Evolutionary conservation across 2,797 vertebrate genomes (phyloP), one percentile per base, ranked within the genome.

Genomic region (Distichodus sexfasciatus): DNA sequence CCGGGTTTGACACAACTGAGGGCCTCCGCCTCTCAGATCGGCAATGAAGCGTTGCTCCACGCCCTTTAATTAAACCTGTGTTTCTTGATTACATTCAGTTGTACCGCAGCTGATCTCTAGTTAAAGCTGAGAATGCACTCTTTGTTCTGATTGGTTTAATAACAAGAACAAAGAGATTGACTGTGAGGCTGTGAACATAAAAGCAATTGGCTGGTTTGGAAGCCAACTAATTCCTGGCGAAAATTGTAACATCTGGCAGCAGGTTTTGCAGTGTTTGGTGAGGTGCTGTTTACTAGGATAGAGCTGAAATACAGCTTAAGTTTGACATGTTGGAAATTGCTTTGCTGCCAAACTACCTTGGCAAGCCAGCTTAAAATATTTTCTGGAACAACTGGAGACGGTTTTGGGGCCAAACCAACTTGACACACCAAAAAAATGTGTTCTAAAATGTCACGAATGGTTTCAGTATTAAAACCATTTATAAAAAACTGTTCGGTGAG

Each of bases 1-100:
- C 40, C 69, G 24, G 57, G 53, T 64, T 64, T 57, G 50, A 40
- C 23, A 54, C 43, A 55, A 43, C 41, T 21, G 48, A 51, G 43
- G 44, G 60, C 75, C 60, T 66, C 29, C 62, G 43, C 29, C 71
- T 36, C 57, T 24, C 43, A 54, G 24, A 12, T 43, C 23, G 12
- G 26, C 46, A 40, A 14, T 17, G 31, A n/a, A n/a, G n/a, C n/a
- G n/a, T n/a, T n/a, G n/a, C n/a, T n/a, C 64, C 41, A 24, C 28
- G 65, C 38, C 53, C 54, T 63, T 58, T 6, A 40, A 31, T 61
- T 60, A 66, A 66, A 51, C 75, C 75, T 47, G 6, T 40, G 35
- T 41, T 7, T 41, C n/a, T 58, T 58, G 35, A 58, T 58, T 41
- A 58, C 3, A 5, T 38, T 23, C 24, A 28, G 12, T 38, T 57